Base-by-base conservation (phyloP, 2,888 invertebrate genomes). In the Pristionchus japonicus region DNA sequence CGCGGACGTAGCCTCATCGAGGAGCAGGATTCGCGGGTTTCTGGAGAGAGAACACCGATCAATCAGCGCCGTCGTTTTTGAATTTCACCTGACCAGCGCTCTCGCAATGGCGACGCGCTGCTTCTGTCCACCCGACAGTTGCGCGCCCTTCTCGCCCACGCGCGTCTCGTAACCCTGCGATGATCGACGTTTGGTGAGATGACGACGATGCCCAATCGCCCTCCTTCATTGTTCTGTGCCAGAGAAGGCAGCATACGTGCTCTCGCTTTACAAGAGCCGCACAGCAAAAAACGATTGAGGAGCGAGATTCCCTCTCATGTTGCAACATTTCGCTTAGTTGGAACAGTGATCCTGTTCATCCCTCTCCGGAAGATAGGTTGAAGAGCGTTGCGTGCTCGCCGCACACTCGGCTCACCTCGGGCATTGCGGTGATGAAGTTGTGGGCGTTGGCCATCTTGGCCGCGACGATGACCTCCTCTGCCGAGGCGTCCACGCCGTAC, bases 391-490 rank as follows among this genome's bases (percentile, higher is more conserved):
- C n/a, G n/a, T n/a, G n/a, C n/a, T n/a, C n/a, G n/a, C n/a, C n/a
- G n/a, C n/a, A 70, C 27, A 9, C 57, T 52, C 86, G 11, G 90
- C 89, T 84, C 64, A 91, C 91, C 23, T 90, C 64, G 13, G 95
- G 95, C 27, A 95, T 91, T 23, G 93, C 89, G 80, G 88, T 90
- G 87, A 95, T 95, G 91, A 95, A 95, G 89, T 94, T 94, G 23
- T 89, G 90, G 7, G 91, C 91, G 4, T 88, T 61, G 34, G 88
- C 61, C 64, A 92, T 89, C 34, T 92, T 90, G 17, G 88, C 86
- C 20, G 91, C 90, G 6, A 90, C 90, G n/a, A 92, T 88, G 31
- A 95, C 93, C 27, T 95, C 92, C 0, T 94, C 92, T 15, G 94
- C 90, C 11, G 94, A 93, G 37, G 94, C 61, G 9, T 91, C 90